Conservation (phyloP, 2,113 vertebrate species). For the Corythornis vintsioides region DNA sequence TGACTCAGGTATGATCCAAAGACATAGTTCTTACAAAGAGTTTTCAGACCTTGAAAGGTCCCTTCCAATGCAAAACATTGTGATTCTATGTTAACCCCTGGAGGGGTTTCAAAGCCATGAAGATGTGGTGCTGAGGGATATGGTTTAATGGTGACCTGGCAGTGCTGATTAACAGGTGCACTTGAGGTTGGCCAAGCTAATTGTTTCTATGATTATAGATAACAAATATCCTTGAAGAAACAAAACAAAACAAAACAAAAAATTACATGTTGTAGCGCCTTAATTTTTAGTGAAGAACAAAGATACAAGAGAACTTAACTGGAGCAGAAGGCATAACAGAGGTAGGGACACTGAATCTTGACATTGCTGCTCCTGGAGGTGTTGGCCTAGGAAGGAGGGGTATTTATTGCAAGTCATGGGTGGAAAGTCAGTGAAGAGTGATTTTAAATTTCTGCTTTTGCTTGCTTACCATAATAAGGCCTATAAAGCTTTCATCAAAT, state of each 20-base stretch:
- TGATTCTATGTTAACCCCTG: too few relatives aligned
- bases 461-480: background rate
- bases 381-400: background rate
- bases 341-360: background rate
- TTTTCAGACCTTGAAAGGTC: background rate
- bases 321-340: background rate
- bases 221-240: background rate
- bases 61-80: too few relatives aligned
- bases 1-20: background rate
- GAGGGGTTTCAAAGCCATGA: too few relatives aligned
- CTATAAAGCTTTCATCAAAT: background rate
- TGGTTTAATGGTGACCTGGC: too few relatives aligned
- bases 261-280: background rate
- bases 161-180: too few relatives aligned
- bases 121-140: too few relatives aligned
- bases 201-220: background rate
- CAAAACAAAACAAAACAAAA: background rate
- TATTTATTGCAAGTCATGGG: background rate
- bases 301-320: background rate
- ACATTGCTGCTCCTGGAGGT: background rate
- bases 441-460: background rate
- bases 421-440: background rate
- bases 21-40: background rate
- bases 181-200: too few relatives aligned
- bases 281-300: background rate